These are phyloP conservation scores for Alosa alosa DNA, from an alignment of 2,113 vertebrate species.

Conservation along the genomic window DNA sequence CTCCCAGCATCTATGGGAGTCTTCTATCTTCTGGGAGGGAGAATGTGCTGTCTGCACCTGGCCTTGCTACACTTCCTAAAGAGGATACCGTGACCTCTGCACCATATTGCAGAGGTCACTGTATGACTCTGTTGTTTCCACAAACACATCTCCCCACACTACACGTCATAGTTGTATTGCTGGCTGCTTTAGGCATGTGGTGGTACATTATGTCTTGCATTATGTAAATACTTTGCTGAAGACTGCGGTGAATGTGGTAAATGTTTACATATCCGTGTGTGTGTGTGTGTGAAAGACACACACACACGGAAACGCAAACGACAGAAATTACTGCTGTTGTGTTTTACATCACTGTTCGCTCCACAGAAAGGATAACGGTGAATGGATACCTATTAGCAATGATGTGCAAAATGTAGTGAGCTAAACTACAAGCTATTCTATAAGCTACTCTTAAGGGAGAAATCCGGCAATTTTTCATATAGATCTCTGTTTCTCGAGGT, in stretches of 20 bases:
- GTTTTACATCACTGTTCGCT: not conserved
- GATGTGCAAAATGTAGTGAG: too few relatives aligned
- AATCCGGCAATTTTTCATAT: too few relatives aligned
- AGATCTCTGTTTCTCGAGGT: too few relatives aligned
- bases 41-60: not conserved
- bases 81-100: too few relatives aligned
- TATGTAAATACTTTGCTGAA: slow-evolving; percentile 38
- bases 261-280: slow-evolving; percentile 33
- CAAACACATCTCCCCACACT: not conserved
- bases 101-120: not conserved
- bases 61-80: not conserved
- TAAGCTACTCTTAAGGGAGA: too few relatives aligned
- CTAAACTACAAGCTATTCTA: too few relatives aligned
- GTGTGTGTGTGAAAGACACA: too few relatives aligned
- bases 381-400: not conserved
- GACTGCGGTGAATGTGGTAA: slow-evolving; percentile 27
- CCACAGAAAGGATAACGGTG: not conserved
- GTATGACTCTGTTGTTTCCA: not conserved
- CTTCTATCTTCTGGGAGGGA: not conserved
- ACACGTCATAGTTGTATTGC: slow-evolving; percentile 26
- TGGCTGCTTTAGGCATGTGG: not conserved
- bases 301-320: not conserved
- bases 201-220: slow-evolving; percentile 24
- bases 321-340: slow-evolving; percentile 21
- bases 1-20: not conserved